A percentile compares a stretch with the other conserved stretches of the same genome.
phyloP scores from a whole-genome alignment of 2,797 vertebrate species.

The Pangasius sanitwongsei region DNA sequence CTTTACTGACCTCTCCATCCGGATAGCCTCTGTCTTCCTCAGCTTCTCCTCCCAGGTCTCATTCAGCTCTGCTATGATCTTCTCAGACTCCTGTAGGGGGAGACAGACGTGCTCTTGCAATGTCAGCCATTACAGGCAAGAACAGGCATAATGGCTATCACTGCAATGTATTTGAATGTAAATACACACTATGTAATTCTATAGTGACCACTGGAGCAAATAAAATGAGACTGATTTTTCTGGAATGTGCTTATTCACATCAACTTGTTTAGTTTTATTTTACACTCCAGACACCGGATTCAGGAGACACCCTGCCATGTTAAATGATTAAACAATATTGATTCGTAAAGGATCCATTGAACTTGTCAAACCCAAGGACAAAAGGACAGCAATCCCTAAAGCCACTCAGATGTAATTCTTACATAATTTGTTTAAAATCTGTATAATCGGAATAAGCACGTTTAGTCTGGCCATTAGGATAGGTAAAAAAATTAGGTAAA shows the following conservation, averaged over 20 bases:
- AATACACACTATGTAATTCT: not conserved
- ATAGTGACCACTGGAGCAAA: too few relatives aligned
- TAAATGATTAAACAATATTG: constrained; percentile 9
- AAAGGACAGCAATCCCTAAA: not conserved
- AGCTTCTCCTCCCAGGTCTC: constrained; percentile 99
- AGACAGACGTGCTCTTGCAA: constrained; percentile 28
- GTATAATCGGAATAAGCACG: not conserved
- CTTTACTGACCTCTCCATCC: constrained; percentile 92
- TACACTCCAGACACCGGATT: not conserved
- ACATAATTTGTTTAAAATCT: not conserved
- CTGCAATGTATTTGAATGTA: not conserved
- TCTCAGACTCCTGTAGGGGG: constrained; percentile 90
- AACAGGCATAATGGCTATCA: not conserved
- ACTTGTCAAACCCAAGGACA: not conserved
- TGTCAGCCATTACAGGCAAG: not conserved
- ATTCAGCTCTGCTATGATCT: constrained; percentile 98
- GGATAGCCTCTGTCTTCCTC: constrained; percentile 95
- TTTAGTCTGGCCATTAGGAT: not conserved
- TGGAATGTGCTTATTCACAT: not conserved
- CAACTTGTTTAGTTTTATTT: not conserved
- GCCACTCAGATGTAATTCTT: not conserved
- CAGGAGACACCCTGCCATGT: not conserved
- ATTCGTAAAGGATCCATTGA: not conserved
- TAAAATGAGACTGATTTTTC: not conserved
- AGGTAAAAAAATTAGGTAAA: too few relatives aligned